phyloP scores from a whole-genome alignment of 1,140 invertebrate genomes.

The Trichomalopsis sarcophagae region DNA sequence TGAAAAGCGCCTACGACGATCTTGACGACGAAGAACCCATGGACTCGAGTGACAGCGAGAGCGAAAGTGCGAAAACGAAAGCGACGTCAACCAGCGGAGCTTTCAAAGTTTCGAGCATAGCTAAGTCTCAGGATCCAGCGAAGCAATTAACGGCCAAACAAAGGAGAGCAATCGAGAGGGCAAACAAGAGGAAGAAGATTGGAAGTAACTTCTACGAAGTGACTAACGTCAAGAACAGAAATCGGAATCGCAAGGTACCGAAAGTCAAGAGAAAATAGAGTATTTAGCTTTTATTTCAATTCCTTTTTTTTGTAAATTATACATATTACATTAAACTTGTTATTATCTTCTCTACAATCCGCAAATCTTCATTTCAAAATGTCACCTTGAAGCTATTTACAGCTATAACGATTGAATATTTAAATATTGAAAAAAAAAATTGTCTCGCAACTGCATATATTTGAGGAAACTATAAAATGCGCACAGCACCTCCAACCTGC shows the following conservation, averaged over 20 bases:
- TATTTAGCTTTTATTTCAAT: not conserved
- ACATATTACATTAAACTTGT: slow-evolving; percentile 24
- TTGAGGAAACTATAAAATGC: not conserved
- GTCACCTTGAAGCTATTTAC: no score
- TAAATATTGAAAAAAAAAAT: not conserved
- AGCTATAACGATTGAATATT: not conserved
- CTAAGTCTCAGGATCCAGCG: slow-evolving; percentile 62
- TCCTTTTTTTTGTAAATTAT: slow-evolving; percentile 23
- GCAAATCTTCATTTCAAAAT: not conserved
- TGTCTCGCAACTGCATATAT: not conserved
- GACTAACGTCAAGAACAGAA: slow-evolving; percentile 94
- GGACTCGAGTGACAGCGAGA: slow-evolving; percentile 72
- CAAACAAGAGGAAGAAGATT: slow-evolving; percentile 88
- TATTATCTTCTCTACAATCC: not conserved
- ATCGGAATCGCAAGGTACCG: slow-evolving; percentile 78
- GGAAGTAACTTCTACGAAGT: slow-evolving; percentile 96
- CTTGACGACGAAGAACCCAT: slow-evolving; percentile 62
- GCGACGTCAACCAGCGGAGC: slow-evolving; percentile 77
- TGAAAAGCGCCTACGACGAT: slow-evolving; percentile 68
- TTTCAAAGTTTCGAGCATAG: slow-evolving; percentile 77
- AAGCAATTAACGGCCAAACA: slow-evolving; percentile 85
- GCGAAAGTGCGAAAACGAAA: slow-evolving; percentile 60
- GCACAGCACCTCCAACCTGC: not conserved
- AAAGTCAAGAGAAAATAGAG: slow-evolving; percentile 57
- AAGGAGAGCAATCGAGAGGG: slow-evolving; percentile 83